These are phyloP conservation scores for Picus viridis DNA, from an alignment of 2,797 vertebrate genomes.

Conservation along the genomic window DNA sequence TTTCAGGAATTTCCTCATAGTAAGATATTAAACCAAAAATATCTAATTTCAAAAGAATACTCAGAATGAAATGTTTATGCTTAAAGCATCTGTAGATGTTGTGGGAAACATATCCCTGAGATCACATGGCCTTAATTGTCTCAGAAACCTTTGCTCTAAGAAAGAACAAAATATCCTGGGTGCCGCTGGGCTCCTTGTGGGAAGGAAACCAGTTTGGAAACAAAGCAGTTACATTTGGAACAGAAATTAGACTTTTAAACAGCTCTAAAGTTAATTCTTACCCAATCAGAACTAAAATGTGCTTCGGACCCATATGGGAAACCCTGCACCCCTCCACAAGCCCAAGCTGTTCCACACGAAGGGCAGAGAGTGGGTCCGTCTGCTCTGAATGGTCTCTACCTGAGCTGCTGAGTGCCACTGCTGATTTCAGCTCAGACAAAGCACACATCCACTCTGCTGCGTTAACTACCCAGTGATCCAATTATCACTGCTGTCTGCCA, in stretches of 20 bases:
- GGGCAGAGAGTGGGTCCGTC: not conserved
- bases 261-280: not conserved
- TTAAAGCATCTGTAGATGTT: not conserved
- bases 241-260: not conserved
- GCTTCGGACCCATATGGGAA: not conserved
- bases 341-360: not conserved
- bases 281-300: not conserved
- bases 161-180: not conserved
- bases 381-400: not conserved
- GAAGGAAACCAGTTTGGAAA: not conserved
- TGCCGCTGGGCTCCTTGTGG: not conserved
- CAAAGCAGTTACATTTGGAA: not conserved
- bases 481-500: not conserved
- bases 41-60: not conserved
- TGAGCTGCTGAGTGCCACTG: not conserved
- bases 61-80: not conserved
- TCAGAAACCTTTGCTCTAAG: not conserved
- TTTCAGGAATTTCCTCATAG: not conserved
- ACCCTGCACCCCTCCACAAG: fast-evolving
- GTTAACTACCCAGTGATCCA: not conserved
- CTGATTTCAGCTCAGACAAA: not conserved
- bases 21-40: not conserved
- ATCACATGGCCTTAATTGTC: not conserved
- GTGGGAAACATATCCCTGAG: not conserved
- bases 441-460: not conserved